phyloP scores from a whole-genome alignment of 1,140 invertebrate genomes.

The Gonioctena quinquepunctata region DNA sequence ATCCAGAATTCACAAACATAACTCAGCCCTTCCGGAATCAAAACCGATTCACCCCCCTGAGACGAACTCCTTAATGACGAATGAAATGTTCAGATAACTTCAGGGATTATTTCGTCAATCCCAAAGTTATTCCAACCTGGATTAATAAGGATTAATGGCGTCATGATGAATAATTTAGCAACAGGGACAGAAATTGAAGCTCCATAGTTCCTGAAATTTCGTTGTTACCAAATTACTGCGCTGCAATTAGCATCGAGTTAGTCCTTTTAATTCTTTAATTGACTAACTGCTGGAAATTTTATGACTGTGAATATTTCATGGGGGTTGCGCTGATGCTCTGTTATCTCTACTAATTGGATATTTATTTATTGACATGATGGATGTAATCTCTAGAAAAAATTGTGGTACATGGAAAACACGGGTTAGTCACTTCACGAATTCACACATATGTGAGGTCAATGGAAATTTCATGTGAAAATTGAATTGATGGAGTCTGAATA shows the following conservation, averaged over 20 bases:
- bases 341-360: not conserved
- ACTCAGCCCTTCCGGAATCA: not conserved
- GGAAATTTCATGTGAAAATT: too few relatives aligned
- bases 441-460: too few relatives aligned
- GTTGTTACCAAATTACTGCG: not conserved
- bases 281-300: not conserved
- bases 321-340: not conserved
- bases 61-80: constrained; percentile 2
- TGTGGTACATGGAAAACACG: too few relatives aligned
- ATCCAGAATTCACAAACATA: too few relatives aligned
- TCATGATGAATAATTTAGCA: constrained; percentile 11
- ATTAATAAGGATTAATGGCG: constrained; percentile 9
- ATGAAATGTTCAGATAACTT: not conserved
- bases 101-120: constrained; percentile 9
- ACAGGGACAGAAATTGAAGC: not conserved
- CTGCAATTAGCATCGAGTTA: not conserved
- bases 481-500: too few relatives aligned
- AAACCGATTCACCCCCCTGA: not conserved
- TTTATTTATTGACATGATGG: not conserved
- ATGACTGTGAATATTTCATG: not conserved
- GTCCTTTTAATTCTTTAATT: constrained; percentile 3
- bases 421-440: too few relatives aligned
- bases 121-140: not conserved
- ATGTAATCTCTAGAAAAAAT: too few relatives aligned
- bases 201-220: not conserved